Percentiles rank a stretch among this genome's conserved stretches.
phyloP scores from a whole-genome alignment of 1,140 invertebrate genomes.

The Lutraria rhynchaena region DNA sequence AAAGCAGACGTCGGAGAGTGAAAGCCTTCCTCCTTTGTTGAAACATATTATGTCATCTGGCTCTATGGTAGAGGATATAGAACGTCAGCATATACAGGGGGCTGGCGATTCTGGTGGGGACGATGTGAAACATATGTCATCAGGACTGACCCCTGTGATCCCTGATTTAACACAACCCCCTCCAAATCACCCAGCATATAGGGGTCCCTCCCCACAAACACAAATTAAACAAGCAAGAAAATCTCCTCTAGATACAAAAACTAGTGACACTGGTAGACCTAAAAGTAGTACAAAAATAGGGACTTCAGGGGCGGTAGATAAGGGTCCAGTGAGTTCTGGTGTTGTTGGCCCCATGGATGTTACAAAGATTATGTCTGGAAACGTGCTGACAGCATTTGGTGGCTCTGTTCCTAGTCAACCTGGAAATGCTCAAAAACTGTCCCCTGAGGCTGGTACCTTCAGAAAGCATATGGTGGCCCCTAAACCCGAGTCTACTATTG shows the following conservation, averaged over 20 bases:
- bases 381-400: conserved; percentile 25
- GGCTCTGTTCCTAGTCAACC: background rate
- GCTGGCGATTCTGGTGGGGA: background rate
- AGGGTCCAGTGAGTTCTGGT: conserved; percentile 18
- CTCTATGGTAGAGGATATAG: conserved; percentile 93
- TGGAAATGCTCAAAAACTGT: conserved; percentile 6
- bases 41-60: conserved; percentile 90
- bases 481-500: background rate
- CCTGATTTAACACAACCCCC: conserved; percentile 32
- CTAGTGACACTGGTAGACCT: conserved; percentile 6
- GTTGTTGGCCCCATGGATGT: background rate
- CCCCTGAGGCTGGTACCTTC: background rate
- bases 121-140: background rate
- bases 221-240: conserved; percentile 12
- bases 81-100: conserved; percentile 88
- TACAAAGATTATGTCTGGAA: conserved; percentile 37
- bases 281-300: conserved; percentile 14
- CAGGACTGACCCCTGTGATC: conserved; percentile 9
- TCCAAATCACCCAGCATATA: conserved; percentile 45
- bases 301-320: background rate
- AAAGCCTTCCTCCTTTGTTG: conserved; percentile 91
- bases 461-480: background rate
- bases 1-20: conserved; percentile 9
- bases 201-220: conserved; percentile 42
- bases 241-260: conserved; percentile 7